Evolutionary conservation across 2,888 invertebrate genomes (phyloP).

Genomic region (Exephanes ischioxanthus): DNA sequence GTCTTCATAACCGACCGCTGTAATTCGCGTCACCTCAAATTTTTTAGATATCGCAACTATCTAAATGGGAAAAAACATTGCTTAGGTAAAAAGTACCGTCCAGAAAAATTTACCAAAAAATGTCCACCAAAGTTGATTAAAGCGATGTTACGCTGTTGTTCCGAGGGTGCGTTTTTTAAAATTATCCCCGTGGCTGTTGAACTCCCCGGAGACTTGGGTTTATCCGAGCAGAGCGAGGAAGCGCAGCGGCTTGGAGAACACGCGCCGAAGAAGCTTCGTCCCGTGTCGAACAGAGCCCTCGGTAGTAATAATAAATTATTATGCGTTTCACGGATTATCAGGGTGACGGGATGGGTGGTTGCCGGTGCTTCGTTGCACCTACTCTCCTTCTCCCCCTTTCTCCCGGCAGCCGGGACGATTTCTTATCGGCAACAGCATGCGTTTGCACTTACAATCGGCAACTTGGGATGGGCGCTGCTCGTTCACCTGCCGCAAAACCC

Average conservation of each 20-base stretch:
- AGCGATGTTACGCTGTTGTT: background rate
- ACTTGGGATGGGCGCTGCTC: slow-evolving; percentile 37
- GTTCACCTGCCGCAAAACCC: slow-evolving; percentile 45
- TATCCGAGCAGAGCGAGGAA: background rate
- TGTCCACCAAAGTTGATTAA: background rate
- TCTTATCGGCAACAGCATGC: slow-evolving; percentile 79
- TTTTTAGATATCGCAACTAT: no score
- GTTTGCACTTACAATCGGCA: slow-evolving; percentile 78
- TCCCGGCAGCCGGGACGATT: slow-evolving; percentile 39
- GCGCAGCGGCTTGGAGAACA: background rate
- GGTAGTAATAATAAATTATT: slow-evolving; percentile 76
- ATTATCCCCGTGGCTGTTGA: background rate
- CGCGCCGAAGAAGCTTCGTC: slow-evolving; percentile 1
- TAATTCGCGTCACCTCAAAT: no score
- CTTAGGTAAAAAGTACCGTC: no score
- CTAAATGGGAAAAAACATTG: no score
- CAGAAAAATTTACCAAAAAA: background rate
- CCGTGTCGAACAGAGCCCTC: background rate
- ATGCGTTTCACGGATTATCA: slow-evolving; percentile 76
- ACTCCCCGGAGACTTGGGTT: background rate
- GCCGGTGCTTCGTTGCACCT: slow-evolving; percentile 68
- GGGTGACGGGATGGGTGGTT: slow-evolving; percentile 70
- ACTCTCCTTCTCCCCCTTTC: background rate
- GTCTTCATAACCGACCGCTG: no score
- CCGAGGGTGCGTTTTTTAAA: background rate